Conservation (phyloP, 2,797 vertebrate genomes). For the Lacerta agilis region DNA sequence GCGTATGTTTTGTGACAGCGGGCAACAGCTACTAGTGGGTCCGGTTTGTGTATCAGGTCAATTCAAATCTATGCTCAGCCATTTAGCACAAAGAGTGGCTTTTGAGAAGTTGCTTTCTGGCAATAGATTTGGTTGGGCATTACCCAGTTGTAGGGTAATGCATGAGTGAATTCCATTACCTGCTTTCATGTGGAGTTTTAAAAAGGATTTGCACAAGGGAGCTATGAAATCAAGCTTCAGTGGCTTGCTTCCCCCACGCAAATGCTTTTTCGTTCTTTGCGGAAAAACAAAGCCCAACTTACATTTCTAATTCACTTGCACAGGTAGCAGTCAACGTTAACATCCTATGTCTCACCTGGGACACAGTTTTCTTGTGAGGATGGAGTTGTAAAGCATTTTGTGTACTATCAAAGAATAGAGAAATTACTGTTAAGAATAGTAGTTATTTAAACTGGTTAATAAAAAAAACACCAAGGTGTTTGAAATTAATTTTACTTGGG, state of each 20-base stretch:
- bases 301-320: not conserved
- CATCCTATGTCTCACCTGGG: not conserved
- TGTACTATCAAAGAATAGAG: not conserved
- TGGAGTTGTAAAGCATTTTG: not conserved
- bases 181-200: not conserved
- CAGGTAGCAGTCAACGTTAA: not conserved
- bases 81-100: not conserved
- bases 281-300: not conserved
- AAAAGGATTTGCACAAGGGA: not conserved
- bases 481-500: not conserved
- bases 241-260: not conserved
- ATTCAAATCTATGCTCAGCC: not conserved
- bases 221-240: not conserved
- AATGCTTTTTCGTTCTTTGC: not conserved
- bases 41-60: not conserved
- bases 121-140: not conserved
- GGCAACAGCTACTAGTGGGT: not conserved
- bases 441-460: not conserved
- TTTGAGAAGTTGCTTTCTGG: not conserved
- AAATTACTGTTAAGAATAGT: not conserved
- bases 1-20: not conserved
- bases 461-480: not conserved
- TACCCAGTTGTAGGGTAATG: not conserved
- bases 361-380: not conserved
- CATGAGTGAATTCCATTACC: not conserved